Conservation (phyloP, 2,113 vertebrate genomes). For the Epinephelus moara region DNA sequence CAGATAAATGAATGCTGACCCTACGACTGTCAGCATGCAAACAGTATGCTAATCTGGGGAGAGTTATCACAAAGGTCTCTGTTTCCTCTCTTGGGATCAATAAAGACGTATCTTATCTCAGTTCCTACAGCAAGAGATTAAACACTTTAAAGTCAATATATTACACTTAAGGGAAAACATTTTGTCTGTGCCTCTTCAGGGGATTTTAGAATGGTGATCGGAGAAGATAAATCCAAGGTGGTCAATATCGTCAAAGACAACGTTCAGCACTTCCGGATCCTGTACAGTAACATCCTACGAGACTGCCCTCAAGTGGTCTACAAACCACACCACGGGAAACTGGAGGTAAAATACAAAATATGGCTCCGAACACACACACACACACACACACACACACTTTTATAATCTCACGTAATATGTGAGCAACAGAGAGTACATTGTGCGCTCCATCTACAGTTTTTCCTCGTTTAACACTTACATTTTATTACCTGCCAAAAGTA, state of each 20-base stretch:
- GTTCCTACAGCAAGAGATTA: not conserved
- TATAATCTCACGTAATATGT: not conserved
- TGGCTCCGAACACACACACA: not conserved
- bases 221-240: constrained; percentile 94
- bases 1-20: not conserved
- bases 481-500: not conserved
- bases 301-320: constrained; percentile 95
- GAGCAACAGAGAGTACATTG: not conserved
- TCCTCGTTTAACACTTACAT: not conserved
- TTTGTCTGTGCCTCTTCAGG: constrained; percentile 77
- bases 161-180: not conserved
- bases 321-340: constrained; percentile 90
- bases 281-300: constrained; percentile 91
- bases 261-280: constrained; percentile 89
- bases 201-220: constrained; percentile 96
- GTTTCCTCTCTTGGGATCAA: not conserved
- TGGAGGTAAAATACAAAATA: constrained; percentile 88
- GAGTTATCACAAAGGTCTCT: not conserved
- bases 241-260: constrained; percentile 94
- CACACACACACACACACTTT: not conserved
- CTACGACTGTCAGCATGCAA: not conserved
- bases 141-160: not conserved
- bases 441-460: not conserved
- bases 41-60: not conserved
- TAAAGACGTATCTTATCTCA: not conserved